Percentiles rank a stretch among this genome's conserved stretches.
Conservation (phyloP, 2,113 vertebrate species). For the Ptilonorhynchus violaceus region DNA sequence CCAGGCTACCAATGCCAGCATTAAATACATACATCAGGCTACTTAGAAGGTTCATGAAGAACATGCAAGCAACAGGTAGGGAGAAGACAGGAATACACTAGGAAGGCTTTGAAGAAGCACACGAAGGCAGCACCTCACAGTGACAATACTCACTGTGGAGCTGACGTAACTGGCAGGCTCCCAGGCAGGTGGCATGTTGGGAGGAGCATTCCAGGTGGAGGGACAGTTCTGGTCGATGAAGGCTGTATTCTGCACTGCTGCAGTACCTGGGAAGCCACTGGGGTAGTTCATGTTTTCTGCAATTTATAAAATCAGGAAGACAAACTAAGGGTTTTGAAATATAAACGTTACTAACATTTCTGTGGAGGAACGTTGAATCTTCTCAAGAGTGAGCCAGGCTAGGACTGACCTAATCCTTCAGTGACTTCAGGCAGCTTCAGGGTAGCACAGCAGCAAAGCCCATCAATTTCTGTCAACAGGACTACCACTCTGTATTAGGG, state of each 20-base stretch:
- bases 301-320: not conserved
- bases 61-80: not conserved
- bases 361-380: not conserved
- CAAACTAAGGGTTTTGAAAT: not conserved
- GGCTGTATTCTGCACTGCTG: slow-evolving; percentile 69
- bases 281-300: slow-evolving; percentile 79
- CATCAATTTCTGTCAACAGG: not conserved
- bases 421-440: not conserved
- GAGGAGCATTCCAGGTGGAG: slow-evolving; percentile 69
- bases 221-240: slow-evolving; percentile 71
- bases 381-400: not conserved
- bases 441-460: not conserved
- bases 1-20: not conserved
- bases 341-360: not conserved
- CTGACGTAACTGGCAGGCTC: slow-evolving; percentile 67
- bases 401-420: not conserved
- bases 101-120: not conserved
- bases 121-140: fast-evolving
- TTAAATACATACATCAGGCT: not conserved
- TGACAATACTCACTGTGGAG: slow-evolving; percentile 70
- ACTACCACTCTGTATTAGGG: not conserved
- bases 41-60: not conserved
- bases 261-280: slow-evolving; percentile 71
- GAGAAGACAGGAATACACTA: not conserved
- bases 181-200: slow-evolving; percentile 71